Percentiles rank a stretch among this genome's conserved stretches.
Evolutionary conservation across 92 coral and sea anemone genomes (phyloP).

Genomic region (Phymanthus crucifer): DNA sequence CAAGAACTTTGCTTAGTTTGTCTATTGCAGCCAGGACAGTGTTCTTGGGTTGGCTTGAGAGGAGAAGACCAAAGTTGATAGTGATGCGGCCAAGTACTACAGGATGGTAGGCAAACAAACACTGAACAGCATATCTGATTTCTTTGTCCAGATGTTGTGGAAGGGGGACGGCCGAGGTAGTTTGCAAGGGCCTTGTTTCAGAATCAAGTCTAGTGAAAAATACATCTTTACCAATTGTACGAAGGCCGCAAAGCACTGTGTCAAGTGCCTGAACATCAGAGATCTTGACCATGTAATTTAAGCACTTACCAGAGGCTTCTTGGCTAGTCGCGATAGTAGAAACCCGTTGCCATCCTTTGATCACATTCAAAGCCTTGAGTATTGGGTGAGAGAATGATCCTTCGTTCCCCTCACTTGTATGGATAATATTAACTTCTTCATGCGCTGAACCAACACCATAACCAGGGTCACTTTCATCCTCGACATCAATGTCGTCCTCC

Average conservation of each 20-base stretch:
- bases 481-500: conserved; percentile 41
- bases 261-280: conserved; percentile 32
- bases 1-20: conserved; percentile 49
- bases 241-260: conserved; percentile 50
- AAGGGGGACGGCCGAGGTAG: conserved; percentile 27
- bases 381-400: conserved; percentile 36
- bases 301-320: conserved; percentile 67
- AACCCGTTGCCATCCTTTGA: conserved; percentile 63
- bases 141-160: conserved; percentile 54
- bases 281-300: conserved; percentile 51
- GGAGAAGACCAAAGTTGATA: conserved; percentile 43
- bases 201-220: conserved; percentile 58
- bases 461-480: conserved; percentile 30
- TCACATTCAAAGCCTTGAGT: conserved; percentile 46
- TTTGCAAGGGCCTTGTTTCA: conserved; percentile 30
- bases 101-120: conserved; percentile 75
- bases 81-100: conserved; percentile 67
- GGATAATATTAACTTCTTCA: conserved; percentile 36
- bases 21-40: conserved; percentile 56
- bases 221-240: conserved; percentile 61
- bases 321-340: conserved; percentile 45
- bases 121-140: conserved; percentile 74
- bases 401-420: background rate
- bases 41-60: conserved; percentile 46
- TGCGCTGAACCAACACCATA: conserved; percentile 7